phyloP scores from a whole-genome alignment of 2,888 invertebrate genomes.

The Tipula vernalis region DNA sequence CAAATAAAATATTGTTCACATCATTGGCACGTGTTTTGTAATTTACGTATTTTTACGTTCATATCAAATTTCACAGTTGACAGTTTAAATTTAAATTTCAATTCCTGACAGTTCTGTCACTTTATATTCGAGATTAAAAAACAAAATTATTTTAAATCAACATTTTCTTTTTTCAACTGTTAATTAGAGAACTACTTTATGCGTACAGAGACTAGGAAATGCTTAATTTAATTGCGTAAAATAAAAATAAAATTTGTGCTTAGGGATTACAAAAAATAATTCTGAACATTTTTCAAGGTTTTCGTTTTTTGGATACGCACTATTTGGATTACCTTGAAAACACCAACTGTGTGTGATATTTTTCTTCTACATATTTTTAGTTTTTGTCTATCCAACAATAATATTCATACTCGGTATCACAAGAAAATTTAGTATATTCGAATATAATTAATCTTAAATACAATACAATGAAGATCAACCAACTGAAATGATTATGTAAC shows the following conservation, averaged over 20 bases:
- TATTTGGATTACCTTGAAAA: not conserved
- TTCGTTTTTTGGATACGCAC: not conserved
- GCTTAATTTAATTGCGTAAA: not conserved
- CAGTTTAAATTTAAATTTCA: not conserved
- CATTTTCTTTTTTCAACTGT: not conserved
- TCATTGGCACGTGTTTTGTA: not conserved
- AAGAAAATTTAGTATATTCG: not conserved
- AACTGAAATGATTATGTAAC: not conserved
- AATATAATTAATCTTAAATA: not conserved
- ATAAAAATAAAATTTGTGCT: not conserved
- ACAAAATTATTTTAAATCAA: not conserved
- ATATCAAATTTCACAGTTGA: not conserved
- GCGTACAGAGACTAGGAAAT: not conserved
- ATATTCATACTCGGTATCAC: not conserved
- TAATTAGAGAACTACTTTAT: not conserved
- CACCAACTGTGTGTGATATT: not conserved
- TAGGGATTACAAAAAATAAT: not conserved
- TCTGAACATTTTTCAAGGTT: not conserved
- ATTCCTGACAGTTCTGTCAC: not conserved
- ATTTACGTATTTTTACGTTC: not conserved
- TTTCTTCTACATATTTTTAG: not conserved
- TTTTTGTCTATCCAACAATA: not conserved
- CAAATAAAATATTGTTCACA: too few species aligned
- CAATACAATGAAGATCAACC: not conserved
- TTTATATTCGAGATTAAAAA: not conserved